Conservation (phyloP, 2,113 vertebrate species). For the Clarias magur region DNA sequence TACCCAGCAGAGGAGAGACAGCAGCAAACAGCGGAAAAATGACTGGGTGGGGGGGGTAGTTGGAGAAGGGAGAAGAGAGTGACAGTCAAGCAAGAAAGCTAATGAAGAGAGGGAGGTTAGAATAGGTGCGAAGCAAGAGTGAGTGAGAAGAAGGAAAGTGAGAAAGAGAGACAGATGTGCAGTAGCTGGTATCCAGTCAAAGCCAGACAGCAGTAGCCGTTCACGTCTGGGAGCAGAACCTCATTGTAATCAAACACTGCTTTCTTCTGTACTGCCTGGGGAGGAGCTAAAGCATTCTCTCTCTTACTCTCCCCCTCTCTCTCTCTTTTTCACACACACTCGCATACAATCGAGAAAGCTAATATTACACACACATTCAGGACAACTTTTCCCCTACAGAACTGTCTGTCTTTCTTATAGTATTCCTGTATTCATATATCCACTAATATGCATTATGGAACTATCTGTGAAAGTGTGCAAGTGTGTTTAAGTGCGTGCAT, state of each 20-base stretch:
- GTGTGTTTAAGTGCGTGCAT: conserved; percentile 16
- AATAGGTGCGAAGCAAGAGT: neutral
- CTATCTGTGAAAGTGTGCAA: neutral
- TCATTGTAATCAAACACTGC: conserved; percentile 54
- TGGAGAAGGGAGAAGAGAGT: conserved; percentile 4
- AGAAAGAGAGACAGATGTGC: conserved; percentile 3
- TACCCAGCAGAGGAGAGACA: conserved; percentile 33
- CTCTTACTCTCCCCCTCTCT: neutral
- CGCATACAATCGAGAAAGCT: conserved; percentile 2
- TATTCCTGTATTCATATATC: neutral
- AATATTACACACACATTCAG: conserved; percentile 10
- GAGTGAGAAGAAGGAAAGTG: conserved; percentile 22
- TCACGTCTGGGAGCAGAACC: conserved; percentile 48
- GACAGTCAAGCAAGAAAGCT: conserved; percentile 8
- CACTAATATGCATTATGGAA: neutral
- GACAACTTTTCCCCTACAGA: neutral
- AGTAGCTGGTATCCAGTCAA: conserved; percentile 16
- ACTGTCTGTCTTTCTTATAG: neutral
- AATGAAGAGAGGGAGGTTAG: conserved; percentile 19
- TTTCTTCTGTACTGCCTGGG: conserved; percentile 43
- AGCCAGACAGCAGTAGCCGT: conserved; percentile 45
- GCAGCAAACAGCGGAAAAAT: neutral
- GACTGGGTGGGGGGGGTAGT: neutral
- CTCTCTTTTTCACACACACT: neutral
- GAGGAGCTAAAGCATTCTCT: conserved; percentile 39